A percentile compares a stretch with the other conserved stretches of the same genome.
These are phyloP conservation scores for Onchidella celtica DNA, from an alignment of 2,888 invertebrate genomes.

Conservation along the genomic window DNA sequence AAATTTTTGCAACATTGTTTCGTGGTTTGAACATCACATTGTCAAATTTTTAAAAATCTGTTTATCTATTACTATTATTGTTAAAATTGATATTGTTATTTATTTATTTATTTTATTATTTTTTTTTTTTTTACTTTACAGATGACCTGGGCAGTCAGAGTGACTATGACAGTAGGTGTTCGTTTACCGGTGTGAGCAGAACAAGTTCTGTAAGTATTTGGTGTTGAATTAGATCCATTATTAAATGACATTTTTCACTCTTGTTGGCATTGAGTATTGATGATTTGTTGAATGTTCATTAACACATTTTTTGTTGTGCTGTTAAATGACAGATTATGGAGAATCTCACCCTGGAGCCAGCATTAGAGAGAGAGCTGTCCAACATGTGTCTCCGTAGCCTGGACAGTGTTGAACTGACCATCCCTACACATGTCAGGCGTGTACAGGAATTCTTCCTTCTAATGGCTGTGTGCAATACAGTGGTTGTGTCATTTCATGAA, in stretches of 20 bases:
- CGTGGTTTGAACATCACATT: too few species aligned
- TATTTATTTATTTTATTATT: too few species aligned
- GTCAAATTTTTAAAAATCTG: too few species aligned
- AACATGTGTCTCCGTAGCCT: conserved; percentile 70
- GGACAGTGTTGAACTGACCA: conserved; percentile 63
- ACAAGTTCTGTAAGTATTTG: conserved; percentile 72
- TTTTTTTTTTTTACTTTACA: background rate
- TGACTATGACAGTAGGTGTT: conserved; percentile 63
- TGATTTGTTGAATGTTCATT: too few species aligned
- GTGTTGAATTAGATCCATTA: too few species aligned
- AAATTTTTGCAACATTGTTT: too few species aligned
- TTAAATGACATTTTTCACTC: background rate
- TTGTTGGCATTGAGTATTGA: too few species aligned
- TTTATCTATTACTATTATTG: too few species aligned
- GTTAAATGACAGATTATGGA: conserved; percentile 70
- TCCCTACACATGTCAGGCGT: conserved; percentile 82
- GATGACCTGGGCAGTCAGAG: conserved; percentile 61
- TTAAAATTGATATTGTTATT: too few species aligned
- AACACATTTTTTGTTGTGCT: too few species aligned
- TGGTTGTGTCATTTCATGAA: conserved; percentile 91
- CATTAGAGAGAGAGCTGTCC: conserved; percentile 69
- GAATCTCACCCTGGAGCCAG: conserved; percentile 68
- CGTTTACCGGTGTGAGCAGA: conserved; percentile 67
- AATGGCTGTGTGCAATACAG: conserved; percentile 97
- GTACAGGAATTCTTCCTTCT: conserved; percentile 88